phyloP scores from a whole-genome alignment of 2,888 invertebrate species.

The Mystacides longicornis region DNA sequence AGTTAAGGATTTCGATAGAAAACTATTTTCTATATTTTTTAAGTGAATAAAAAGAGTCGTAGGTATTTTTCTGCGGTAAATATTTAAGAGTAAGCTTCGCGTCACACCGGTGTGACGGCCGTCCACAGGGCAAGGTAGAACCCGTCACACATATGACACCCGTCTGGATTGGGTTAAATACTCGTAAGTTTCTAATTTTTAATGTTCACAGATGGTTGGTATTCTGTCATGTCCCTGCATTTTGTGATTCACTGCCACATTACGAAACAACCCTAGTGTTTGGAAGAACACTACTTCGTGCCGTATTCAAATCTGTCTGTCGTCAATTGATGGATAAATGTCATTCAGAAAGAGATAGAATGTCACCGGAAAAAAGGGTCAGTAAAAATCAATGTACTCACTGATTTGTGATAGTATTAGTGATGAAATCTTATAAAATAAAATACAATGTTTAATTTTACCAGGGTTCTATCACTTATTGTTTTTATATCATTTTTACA shows the following conservation, averaged over 20 bases:
- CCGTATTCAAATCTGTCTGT: conserved; percentile 75
- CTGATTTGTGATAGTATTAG: too few relatives aligned
- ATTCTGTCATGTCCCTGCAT: conserved; percentile 91
- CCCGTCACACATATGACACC: neutral
- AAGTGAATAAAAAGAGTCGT: too few relatives aligned
- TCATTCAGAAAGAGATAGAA: conserved; percentile 78
- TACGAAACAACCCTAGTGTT: conserved; percentile 88
- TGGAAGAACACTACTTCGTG: conserved; percentile 77
- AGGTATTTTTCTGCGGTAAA: too few relatives aligned
- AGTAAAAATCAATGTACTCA: too few relatives aligned
- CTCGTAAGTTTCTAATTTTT: too few relatives aligned
- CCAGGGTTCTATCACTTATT: neutral
- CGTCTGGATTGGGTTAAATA: neutral
- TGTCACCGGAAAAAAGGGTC: conserved; percentile 77
- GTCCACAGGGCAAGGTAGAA: too few relatives aligned
- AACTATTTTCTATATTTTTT: too few relatives aligned
- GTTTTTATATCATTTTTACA: conserved; percentile 27
- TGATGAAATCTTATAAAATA: too few relatives aligned
- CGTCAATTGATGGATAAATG: conserved; percentile 88
- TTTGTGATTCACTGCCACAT: conserved; percentile 87
- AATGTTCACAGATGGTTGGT: conserved; percentile 69
- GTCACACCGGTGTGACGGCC: too few relatives aligned
- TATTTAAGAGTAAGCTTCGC: too few relatives aligned
- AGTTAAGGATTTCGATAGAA: too few relatives aligned
- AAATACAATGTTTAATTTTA: too few relatives aligned